phyloP scores from a whole-genome alignment of 2,797 vertebrate species.

The Myotis pilosus region DNA sequence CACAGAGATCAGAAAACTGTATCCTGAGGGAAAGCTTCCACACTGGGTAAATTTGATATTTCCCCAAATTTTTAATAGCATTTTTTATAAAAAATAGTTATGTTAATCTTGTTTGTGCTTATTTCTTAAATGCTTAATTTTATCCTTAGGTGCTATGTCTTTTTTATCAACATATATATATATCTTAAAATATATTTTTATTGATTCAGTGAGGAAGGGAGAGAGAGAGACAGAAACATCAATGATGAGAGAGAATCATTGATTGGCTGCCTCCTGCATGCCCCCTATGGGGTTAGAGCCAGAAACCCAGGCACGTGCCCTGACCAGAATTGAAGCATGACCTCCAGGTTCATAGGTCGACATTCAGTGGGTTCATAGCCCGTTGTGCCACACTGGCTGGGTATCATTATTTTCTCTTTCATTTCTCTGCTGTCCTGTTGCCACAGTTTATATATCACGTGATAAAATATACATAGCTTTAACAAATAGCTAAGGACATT shows the following conservation, averaged over 20 bases:
- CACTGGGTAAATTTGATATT: constrained; percentile 91
- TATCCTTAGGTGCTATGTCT: not conserved
- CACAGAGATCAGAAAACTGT: constrained; percentile 97
- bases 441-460: not conserved
- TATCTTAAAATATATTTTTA: too few species aligned
- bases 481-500: not conserved
- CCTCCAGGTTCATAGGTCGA: too few species aligned
- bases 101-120: not conserved
- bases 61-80: not conserved
- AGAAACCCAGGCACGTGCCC: too few species aligned
- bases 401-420: not conserved
- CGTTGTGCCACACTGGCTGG: too few species aligned
- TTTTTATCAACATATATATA: not conserved
- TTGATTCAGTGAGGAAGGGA: too few species aligned
- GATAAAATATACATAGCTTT: constrained; percentile 17
- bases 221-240: too few species aligned
- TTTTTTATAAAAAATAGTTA: not conserved
- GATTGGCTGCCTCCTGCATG: too few species aligned
- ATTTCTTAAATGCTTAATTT: constrained; percentile 2
- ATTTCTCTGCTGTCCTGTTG: not conserved
- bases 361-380: too few species aligned
- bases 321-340: too few species aligned
- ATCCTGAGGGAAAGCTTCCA: constrained; percentile 97
- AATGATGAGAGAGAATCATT: too few species aligned
- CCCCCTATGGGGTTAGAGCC: too few species aligned